phyloP scores from a whole-genome alignment of 2,888 invertebrate genomes.

The Patella caerulea region DNA sequence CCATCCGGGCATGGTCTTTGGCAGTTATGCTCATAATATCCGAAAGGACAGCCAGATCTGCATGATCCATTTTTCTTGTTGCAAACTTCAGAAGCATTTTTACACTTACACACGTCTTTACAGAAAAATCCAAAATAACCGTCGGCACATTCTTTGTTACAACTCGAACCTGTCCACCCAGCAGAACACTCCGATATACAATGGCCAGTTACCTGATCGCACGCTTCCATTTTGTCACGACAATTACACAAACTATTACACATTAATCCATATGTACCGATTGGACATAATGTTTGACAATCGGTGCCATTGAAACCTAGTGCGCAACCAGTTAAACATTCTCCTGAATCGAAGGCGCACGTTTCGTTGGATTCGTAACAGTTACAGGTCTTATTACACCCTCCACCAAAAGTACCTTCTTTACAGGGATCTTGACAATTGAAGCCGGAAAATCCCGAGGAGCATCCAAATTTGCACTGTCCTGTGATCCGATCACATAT shows the following conservation, averaged over 20 bases:
- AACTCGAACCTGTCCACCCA: conserved; percentile 2
- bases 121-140: conserved; percentile 36
- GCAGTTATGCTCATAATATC: neutral
- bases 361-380: neutral
- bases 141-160: conserved; percentile 14
- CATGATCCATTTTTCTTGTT: neutral
- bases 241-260: conserved; percentile 18
- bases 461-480: neutral
- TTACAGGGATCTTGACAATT: neutral
- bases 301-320: conserved; percentile 25
- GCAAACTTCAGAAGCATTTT: neutral
- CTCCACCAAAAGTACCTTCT: neutral
- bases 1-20: neutral
- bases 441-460: neutral
- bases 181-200: conserved; percentile 5
- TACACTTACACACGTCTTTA: conserved; percentile 23
- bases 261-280: conserved; percentile 12
- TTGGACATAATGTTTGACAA: conserved; percentile 22
- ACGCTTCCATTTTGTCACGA: neutral
- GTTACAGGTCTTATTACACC: neutral
- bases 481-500: neutral
- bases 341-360: conserved; percentile 24
- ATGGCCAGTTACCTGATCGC: neutral
- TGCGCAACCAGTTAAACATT: conserved; percentile 28
- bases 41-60: neutral